phyloP scores from a whole-genome alignment of 2,888 invertebrate species.

The Xestia rhomboidea region DNA sequence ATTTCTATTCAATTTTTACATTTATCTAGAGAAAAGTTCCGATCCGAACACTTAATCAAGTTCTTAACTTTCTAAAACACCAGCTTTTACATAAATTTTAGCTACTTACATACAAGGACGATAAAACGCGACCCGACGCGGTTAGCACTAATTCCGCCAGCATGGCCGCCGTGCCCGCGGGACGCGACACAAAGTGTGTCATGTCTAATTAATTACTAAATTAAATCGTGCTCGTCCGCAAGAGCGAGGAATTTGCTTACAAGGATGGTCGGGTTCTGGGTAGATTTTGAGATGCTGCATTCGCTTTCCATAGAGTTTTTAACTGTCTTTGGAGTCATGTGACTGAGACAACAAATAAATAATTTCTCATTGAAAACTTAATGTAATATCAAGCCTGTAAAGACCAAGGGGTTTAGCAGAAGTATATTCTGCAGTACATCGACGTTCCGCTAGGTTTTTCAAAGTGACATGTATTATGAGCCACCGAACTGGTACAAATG shows the following conservation, averaged over 20 bases:
- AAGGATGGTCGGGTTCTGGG: not conserved
- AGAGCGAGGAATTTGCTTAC: slow-evolving; percentile 29
- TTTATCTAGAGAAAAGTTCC: not conserved
- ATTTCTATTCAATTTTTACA: not conserved
- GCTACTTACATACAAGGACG: not conserved
- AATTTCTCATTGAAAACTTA: too few relatives aligned
- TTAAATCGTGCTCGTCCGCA: slow-evolving; percentile 39
- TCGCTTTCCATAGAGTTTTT: not conserved
- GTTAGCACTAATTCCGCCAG: slow-evolving; percentile 26
- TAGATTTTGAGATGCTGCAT: slow-evolving; percentile 2
- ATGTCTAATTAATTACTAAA: slow-evolving; percentile 55
- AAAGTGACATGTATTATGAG: too few relatives aligned
- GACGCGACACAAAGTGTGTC: slow-evolving; percentile 50
- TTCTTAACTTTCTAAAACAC: not conserved
- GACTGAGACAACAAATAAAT: too few relatives aligned
- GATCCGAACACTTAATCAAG: not conserved
- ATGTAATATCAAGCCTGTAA: too few relatives aligned
- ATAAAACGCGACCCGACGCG: slow-evolving; percentile 20
- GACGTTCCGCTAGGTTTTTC: too few relatives aligned
- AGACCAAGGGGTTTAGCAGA: too few relatives aligned
- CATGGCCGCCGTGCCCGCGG: slow-evolving; percentile 17
- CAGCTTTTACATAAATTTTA: not conserved
- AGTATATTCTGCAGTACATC: too few relatives aligned
- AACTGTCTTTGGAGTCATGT: not conserved
- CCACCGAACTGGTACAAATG: too few relatives aligned